Percentiles rank a stretch among this genome's conserved stretches.
Conservation (phyloP, 2,113 vertebrate species). For the Sus scrofa region DNA sequence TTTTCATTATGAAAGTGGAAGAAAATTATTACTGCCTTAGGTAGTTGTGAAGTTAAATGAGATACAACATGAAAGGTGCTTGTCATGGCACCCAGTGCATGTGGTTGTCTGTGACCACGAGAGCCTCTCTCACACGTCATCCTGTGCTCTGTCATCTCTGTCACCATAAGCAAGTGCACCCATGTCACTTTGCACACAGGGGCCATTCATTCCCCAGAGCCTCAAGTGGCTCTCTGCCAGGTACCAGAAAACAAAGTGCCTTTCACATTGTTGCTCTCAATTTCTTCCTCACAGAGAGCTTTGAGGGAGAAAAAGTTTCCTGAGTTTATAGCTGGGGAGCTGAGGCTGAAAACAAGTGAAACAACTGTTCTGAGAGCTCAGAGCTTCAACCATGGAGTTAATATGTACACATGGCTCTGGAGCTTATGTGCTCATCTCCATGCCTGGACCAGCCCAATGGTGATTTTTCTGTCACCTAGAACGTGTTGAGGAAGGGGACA, state of each 20-base stretch:
- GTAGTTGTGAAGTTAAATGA: not conserved
- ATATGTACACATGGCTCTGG: not conserved
- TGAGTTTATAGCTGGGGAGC: not conserved
- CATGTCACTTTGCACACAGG: not conserved
- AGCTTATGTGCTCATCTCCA: not conserved
- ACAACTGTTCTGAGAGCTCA: not conserved
- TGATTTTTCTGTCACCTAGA: not conserved
- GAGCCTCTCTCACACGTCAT: not conserved
- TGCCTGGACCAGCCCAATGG: too few species aligned
- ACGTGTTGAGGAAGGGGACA: not conserved
- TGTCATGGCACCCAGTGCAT: not conserved
- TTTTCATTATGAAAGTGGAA: not conserved
- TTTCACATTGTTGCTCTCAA: not conserved
- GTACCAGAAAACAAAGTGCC: slow-evolving; percentile 26
- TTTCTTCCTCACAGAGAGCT: not conserved
- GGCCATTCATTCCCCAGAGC: not conserved
- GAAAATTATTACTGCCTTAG: not conserved
- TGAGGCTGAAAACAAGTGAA: not conserved
- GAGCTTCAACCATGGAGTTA: not conserved
- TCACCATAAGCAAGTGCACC: not conserved
- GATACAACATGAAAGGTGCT: not conserved
- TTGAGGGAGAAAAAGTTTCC: not conserved
- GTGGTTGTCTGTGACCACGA: accelerated
- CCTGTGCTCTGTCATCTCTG: not conserved
- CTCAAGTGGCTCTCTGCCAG: not conserved